Evolutionary conservation across 2,888 invertebrate species (phyloP).

Genomic region (Minunthozetes semirufus): DNA sequence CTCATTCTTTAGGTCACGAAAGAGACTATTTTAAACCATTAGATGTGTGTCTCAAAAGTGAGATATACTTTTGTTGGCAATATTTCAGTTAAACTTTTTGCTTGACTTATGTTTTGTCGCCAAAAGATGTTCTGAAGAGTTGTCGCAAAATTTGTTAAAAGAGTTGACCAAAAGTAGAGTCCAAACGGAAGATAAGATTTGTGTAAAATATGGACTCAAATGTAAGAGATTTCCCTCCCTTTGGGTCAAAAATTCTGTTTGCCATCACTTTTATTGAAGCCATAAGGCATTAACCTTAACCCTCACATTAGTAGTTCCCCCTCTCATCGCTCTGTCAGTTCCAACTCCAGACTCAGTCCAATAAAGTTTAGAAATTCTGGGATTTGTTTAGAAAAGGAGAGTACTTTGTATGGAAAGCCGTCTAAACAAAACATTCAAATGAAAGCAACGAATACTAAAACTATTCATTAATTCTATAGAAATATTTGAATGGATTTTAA

Average conservation of each 20-base stretch:
- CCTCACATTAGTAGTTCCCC: conserved; percentile 7
- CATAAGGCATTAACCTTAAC: conserved; percentile 13
- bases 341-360: not conserved
- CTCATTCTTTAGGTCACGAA: conserved; percentile 11
- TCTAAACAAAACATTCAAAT: not conserved
- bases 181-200: not conserved
- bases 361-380: not conserved
- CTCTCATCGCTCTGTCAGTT: not conserved
- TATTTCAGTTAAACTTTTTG: not conserved
- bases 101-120: not conserved
- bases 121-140: not conserved
- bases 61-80: not conserved
- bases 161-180: not conserved
- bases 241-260: not conserved
- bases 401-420: not conserved
- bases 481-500: not conserved
- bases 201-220: not conserved
- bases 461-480: no score
- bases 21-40: not conserved
- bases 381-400: conserved; percentile 16
- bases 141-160: not conserved
- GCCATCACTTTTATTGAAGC: not conserved
- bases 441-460: no score
- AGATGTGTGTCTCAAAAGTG: not conserved
- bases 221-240: not conserved